Percentiles rank a stretch among this genome's conserved stretches.
Evolutionary conservation across 2,888 invertebrate species (phyloP).

Genomic region (Plagiodera versicolora): DNA sequence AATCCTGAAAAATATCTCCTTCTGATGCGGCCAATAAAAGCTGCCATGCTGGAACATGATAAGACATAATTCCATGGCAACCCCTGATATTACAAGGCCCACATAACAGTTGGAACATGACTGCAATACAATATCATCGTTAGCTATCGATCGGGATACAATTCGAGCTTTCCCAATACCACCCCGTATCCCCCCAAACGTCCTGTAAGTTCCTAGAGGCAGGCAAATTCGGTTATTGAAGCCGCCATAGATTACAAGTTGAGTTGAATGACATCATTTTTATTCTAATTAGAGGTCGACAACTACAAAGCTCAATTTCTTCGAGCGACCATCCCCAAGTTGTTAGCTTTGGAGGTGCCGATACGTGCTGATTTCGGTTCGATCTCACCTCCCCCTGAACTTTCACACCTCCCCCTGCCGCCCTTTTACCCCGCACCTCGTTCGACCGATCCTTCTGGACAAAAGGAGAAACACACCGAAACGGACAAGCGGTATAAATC

Average conservation of each 20-base stretch:
- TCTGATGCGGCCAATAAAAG: neutral
- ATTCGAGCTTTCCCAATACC: conserved; percentile 13
- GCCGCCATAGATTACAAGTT: too few species aligned
- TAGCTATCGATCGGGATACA: conserved; percentile 30
- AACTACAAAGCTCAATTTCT: too few species aligned
- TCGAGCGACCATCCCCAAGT: too few species aligned
- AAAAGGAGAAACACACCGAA: conserved; percentile 41
- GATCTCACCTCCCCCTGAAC: neutral
- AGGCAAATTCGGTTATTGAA: too few species aligned
- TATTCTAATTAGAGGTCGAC: too few species aligned
- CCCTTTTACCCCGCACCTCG: conserved; percentile 16
- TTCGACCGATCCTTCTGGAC: conserved; percentile 30
- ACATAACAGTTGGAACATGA: conserved; percentile 35
- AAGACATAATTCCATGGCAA: conserved; percentile 18
- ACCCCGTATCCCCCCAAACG: neutral
- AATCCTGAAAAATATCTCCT: neutral
- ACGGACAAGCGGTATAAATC: conserved; percentile 49
- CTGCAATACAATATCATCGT: conserved; percentile 37
- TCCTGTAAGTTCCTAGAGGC: neutral
- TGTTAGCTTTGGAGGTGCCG: neutral
- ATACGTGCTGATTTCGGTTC: conserved; percentile 9
- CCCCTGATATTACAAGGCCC: conserved; percentile 27
- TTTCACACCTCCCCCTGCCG: conserved; percentile 7
- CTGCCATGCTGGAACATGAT: conserved; percentile 1
- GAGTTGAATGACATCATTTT: too few species aligned